phyloP scores from a whole-genome alignment of 2,113 vertebrate species.

The Otolemur garnettii region DNA sequence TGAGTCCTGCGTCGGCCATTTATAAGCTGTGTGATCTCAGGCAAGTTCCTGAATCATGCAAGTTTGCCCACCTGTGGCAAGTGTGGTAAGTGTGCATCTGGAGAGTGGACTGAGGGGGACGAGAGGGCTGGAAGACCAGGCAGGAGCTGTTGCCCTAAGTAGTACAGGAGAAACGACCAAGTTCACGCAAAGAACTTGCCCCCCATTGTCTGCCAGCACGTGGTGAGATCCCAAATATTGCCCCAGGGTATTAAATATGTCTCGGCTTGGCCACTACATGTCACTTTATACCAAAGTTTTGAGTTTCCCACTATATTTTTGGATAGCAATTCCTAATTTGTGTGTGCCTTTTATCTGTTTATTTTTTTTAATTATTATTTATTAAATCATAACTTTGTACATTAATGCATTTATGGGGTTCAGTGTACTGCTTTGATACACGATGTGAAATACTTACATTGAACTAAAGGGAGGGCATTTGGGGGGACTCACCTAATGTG shows the following conservation, averaged over 20 bases:
- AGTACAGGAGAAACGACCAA: not conserved
- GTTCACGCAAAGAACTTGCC: accelerated
- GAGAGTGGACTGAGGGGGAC: too few relatives aligned
- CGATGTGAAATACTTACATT: too few relatives aligned
- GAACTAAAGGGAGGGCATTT: too few relatives aligned
- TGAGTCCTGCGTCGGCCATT: not conserved
- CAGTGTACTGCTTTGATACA: too few relatives aligned
- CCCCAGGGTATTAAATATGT: accelerated
- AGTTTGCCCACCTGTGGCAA: not conserved
- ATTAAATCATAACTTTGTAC: too few relatives aligned
- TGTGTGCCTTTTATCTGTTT: too few relatives aligned
- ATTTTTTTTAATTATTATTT: too few relatives aligned
- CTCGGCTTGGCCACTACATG: not conserved
- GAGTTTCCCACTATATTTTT: not conserved
- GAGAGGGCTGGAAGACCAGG: not conserved
- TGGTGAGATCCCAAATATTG: not conserved
- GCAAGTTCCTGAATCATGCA: not conserved
- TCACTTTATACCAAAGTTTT: not conserved
- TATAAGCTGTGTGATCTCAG: not conserved
- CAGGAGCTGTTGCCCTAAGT: not conserved
- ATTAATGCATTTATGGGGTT: too few relatives aligned
- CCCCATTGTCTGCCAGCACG: accelerated
- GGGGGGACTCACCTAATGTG: too few relatives aligned
- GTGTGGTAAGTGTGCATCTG: not conserved
- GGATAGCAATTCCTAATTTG: not conserved